A percentile compares a stretch with the other conserved stretches of the same genome.
These are phyloP conservation scores for Pseudoips prasinana DNA, from an alignment of 2,888 invertebrate genomes.

Conservation along the genomic window DNA sequence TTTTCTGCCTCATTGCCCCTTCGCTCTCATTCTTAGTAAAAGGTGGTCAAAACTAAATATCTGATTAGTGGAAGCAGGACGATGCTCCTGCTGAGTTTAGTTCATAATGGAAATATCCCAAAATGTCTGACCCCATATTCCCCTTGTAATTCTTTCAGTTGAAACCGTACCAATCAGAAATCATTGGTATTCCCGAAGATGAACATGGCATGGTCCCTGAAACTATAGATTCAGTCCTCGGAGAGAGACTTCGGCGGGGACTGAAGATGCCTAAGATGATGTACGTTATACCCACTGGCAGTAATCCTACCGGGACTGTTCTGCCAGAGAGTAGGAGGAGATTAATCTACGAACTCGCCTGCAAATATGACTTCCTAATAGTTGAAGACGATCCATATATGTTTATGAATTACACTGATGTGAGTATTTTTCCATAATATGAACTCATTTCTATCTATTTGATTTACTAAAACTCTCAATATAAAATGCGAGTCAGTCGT, in stretches of 20 bases:
- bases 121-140: no score
- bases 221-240: constrained; percentile 79
- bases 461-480: no score
- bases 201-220: constrained; percentile 85
- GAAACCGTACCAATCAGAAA: constrained; percentile 84
- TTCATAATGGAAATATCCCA: no score
- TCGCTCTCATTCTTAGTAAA: no score
- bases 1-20: no score
- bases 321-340: constrained; percentile 84
- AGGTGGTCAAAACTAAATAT: no score
- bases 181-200: constrained; percentile 87
- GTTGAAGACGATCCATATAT: constrained; percentile 93
- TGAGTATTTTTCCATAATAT: constrained; percentile 47
- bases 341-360: constrained; percentile 88
- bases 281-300: constrained; percentile 89
- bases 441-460: no score
- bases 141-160: constrained; percentile 77
- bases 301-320: constrained; percentile 89
- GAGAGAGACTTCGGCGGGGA: constrained; percentile 59
- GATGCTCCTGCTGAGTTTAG: no score
- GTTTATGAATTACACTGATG: constrained; percentile 87
- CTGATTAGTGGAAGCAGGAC: no score
- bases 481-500: no score
- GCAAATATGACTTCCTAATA: constrained; percentile 88
- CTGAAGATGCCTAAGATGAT: constrained; percentile 86